Evolutionary conservation across 2,797 vertebrate species (phyloP), one percentile per base, ranked within the genome.

Genomic region (Xerus rutilus): DNA sequence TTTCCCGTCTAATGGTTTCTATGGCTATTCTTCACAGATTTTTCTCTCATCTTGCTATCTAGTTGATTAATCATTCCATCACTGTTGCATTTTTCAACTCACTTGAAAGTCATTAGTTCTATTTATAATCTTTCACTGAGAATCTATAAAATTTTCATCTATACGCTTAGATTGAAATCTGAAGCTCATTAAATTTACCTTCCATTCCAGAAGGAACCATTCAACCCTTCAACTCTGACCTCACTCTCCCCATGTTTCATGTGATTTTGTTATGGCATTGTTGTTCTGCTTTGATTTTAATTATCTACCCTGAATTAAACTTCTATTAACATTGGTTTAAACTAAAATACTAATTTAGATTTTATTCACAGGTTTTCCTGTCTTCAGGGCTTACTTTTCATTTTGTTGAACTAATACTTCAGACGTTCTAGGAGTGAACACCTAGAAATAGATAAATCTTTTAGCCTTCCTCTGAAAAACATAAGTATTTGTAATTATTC

Each of bases 271-370:
- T 83, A 23, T 45, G 59, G 15, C 14, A 52, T 52, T 92, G 64
- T 64, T 82, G 9, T 30, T 69, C 5, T 52, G 64, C 12, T 43
- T 32, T 25, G 2, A 57, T 90, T 90, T 85, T 30, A 54, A 77
- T 49, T 64, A 10, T 25, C 0, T 70, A 28, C 0, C 2, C 30
- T 72, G 76, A 73, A 6, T 90, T 74, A 45, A 73, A 35, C 9
- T 54, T 83, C 59, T 54, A 78, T 65, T 86, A 93, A 67, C 86
- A 52, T 45, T 52, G 7, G 62, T 93, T 89, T 89, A 93, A 85
- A 30, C 25, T 69, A 43, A 85, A 78, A 32, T 81, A 30, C 20
- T 93, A 32, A 70, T 35, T 88, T 89, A 47, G 35, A 65, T 21
- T 74, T 92, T 65, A 73, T 43, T 7, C 81, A 73, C 14, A 57